Evolutionary conservation across 2,113 vertebrate genomes (phyloP).

Genomic region (Oreochromis niloticus): DNA sequence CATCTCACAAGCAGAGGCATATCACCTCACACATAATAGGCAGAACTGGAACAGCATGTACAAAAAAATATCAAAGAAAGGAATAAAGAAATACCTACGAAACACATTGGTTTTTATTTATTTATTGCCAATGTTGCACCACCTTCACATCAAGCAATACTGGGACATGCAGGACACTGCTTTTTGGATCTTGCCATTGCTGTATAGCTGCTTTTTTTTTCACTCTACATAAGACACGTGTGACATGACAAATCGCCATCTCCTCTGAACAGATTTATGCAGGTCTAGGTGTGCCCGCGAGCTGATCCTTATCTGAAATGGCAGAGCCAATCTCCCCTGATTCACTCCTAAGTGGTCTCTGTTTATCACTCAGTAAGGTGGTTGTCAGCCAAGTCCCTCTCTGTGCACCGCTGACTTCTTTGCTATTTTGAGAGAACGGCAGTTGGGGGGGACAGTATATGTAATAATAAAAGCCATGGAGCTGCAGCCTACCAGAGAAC

Average conservation of each 20-base stretch:
- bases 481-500: slow-evolving; percentile 12
- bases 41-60: slow-evolving; percentile 6
- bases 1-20: slow-evolving; percentile 17
- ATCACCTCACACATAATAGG: slow-evolving; percentile 29
- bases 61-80: neutral
- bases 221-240: slow-evolving; percentile 13
- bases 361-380: slow-evolving; percentile 68
- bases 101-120: neutral
- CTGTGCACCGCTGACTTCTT: slow-evolving; percentile 23
- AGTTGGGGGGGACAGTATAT: neutral
- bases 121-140: neutral
- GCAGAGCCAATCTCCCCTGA: slow-evolving; percentile 63
- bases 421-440: slow-evolving; percentile 23
- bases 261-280: slow-evolving; percentile 59
- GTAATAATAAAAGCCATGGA: slow-evolving; percentile 20
- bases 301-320: slow-evolving; percentile 67
- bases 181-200: slow-evolving; percentile 4
- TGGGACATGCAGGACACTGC: neutral
- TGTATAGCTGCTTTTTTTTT: neutral
- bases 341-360: slow-evolving; percentile 66
- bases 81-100: neutral
- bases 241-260: slow-evolving; percentile 60
- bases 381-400: slow-evolving; percentile 55
- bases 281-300: slow-evolving; percentile 64
- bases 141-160: neutral